Evolutionary conservation across 30 jellyfish, hydroid and myxozoan genomes (phyloP), one percentile per base, ranked within the genome.

Genomic region (Calvadosia cruxmelitensis): DNA sequence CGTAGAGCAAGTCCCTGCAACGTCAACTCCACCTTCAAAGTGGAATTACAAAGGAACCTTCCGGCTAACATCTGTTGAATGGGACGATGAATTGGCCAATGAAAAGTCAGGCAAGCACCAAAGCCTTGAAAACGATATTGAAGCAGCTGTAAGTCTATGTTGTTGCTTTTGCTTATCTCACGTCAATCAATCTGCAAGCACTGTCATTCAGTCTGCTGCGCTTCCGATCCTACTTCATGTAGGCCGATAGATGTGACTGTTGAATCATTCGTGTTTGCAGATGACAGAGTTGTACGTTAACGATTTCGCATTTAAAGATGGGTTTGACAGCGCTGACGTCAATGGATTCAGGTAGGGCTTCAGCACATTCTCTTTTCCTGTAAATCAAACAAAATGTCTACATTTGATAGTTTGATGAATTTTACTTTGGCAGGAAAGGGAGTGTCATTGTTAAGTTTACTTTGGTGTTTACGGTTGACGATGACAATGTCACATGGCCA

Each of bases 381-480:
- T n/a, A n/a, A n/a, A n/a, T n/a, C n/a, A n/a, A n/a, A n/a, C n/a
- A n/a, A n/a, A n/a, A n/a, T n/a, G n/a, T n/a, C n/a, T n/a, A n/a
- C n/a, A n/a, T n/a, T n/a, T n/a, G n/a, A n/a, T n/a, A n/a, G n/a
- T n/a, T n/a, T n/a, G n/a, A n/a, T n/a, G n/a, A n/a, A n/a, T n/a
- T n/a, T n/a, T n/a, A n/a, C n/a, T n/a, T 53, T 53, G 49, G 32
- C 53, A 87, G 97, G 52, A 74, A 85, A 27, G 97, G 97, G 13
- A 87, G 97, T 61, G 94, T 87, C 27, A 65, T 87, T 66, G 97
- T 76, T 1, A 32, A 65, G 33, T 70, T 87, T 63, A 34, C 71
- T 5, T 34, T 81, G 27, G 53, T 66, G 7, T 63, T 63, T 72
- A 25, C 51, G 15, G 63, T 76, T 27, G 66, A 72, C 10, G 85